Evolutionary conservation across 2,888 invertebrate genomes (phyloP).

Genomic region (Orchesella flavescens): DNA sequence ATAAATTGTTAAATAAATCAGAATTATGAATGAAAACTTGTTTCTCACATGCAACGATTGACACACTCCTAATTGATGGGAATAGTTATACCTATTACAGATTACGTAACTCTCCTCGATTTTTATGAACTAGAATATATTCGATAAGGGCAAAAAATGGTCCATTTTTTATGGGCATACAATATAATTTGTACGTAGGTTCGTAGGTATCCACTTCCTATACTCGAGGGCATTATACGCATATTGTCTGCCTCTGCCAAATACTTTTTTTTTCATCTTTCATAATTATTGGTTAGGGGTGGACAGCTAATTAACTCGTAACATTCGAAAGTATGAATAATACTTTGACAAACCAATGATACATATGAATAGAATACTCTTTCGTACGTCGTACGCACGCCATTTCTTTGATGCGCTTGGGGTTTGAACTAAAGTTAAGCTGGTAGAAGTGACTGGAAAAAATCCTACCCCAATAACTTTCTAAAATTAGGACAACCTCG

Average conservation of each 20-base stretch:
- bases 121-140: constrained; percentile 55
- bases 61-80: constrained; percentile 41
- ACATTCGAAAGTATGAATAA: no score
- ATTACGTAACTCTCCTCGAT: constrained; percentile 38
- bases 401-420: no score
- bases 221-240: constrained; percentile 1
- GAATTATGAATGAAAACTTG: constrained; percentile 61
- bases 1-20: constrained; percentile 55
- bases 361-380: no score
- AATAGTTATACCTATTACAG: background rate
- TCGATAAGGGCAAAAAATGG: constrained; percentile 22
- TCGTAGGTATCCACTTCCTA: constrained; percentile 57
- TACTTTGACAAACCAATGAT: no score
- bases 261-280: constrained; percentile 1
- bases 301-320: background rate
- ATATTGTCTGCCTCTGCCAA: background rate
- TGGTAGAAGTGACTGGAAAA: background rate
- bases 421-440: no score
- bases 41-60: constrained; percentile 50
- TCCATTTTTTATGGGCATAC: background rate
- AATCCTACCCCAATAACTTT: background rate
- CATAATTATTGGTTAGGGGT: constrained; percentile 8
- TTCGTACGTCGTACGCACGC: no score
- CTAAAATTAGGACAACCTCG: constrained; percentile 10
- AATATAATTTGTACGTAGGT: background rate